Percentiles rank a stretch among this genome's conserved stretches.
Conservation (phyloP, 2,888 invertebrate genomes). For the Apodemia duryi region DNA sequence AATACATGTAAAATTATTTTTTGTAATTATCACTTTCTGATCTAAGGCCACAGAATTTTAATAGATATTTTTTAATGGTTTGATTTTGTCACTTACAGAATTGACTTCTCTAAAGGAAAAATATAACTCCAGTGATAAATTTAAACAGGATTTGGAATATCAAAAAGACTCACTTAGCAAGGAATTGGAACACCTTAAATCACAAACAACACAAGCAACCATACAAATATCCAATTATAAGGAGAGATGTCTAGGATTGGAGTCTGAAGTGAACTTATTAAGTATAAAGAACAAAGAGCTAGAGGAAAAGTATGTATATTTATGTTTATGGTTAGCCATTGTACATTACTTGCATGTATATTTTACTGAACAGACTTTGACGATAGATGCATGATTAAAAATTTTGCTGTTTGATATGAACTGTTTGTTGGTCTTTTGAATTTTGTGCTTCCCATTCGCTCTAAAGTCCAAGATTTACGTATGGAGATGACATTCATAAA, state of each 20-base stretch:
- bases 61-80: conserved; percentile 22
- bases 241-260: conserved; percentile 42
- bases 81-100: conserved; percentile 38
- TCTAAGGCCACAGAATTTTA: background rate
- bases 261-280: conserved; percentile 42
- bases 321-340: background rate
- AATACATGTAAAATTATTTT: too few relatives aligned
- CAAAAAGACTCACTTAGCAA: conserved; percentile 45
- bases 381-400: too few relatives aligned
- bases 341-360: too few relatives aligned
- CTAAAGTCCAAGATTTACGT: too few relatives aligned
- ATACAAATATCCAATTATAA: conserved; percentile 43
- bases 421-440: too few relatives aligned
- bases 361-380: too few relatives aligned
- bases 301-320: conserved; percentile 50
- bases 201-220: conserved; percentile 43
- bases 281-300: conserved; percentile 48
- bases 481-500: too few relatives aligned
- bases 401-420: too few relatives aligned
- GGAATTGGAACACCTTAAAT: conserved; percentile 46
- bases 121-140: conserved; percentile 37
- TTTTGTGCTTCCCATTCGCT: too few relatives aligned
- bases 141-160: conserved; percentile 34
- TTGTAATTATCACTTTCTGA: too few relatives aligned
- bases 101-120: conserved; percentile 40